Percentiles rank a stretch among this genome's conserved stretches.
These are phyloP conservation scores for Vultur gryphus DNA, from an alignment of 2,797 vertebrate genomes.

Conservation along the genomic window DNA sequence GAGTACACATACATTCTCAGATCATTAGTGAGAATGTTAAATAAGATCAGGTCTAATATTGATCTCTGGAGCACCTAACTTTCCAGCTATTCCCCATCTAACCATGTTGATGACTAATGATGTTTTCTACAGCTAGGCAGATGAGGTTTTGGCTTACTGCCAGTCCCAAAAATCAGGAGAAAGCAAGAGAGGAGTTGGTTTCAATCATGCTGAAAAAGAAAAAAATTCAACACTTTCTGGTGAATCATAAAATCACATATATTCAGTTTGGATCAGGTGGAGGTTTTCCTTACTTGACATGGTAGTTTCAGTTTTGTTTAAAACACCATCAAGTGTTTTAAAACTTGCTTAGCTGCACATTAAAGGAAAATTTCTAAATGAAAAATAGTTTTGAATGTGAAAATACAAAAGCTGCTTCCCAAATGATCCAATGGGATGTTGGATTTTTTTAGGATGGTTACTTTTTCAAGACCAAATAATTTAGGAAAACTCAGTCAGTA, in stretches of 20 bases:
- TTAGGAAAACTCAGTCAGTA: not conserved
- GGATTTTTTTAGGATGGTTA: not conserved
- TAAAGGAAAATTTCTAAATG: not conserved
- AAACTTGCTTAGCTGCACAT: not conserved
- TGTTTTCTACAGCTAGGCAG: not conserved
- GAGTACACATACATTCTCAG: not conserved
- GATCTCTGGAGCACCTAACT: conserved; percentile 40
- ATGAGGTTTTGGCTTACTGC: conserved; percentile 20
- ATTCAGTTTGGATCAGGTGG: not conserved
- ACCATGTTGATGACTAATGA: not conserved
- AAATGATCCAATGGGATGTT: not conserved
- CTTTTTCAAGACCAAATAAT: not conserved
- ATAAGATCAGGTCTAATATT: not conserved
- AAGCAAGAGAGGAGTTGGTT: not conserved
- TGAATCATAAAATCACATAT: not conserved
- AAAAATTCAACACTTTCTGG: not conserved
- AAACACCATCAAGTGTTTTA: not conserved
- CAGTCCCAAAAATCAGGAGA: conserved; percentile 9
- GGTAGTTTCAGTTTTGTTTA: not conserved
- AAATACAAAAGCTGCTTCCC: not conserved
- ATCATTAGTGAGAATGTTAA: conserved; percentile 48
- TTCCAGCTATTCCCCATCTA: conserved; percentile 10
- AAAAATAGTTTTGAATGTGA: not conserved
- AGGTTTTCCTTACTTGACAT: not conserved
- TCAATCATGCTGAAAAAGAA: not conserved